Evolutionary conservation across 2,797 vertebrate genomes (phyloP), one percentile per base, ranked within the genome.

Genomic region (Podargus strigoides): DNA sequence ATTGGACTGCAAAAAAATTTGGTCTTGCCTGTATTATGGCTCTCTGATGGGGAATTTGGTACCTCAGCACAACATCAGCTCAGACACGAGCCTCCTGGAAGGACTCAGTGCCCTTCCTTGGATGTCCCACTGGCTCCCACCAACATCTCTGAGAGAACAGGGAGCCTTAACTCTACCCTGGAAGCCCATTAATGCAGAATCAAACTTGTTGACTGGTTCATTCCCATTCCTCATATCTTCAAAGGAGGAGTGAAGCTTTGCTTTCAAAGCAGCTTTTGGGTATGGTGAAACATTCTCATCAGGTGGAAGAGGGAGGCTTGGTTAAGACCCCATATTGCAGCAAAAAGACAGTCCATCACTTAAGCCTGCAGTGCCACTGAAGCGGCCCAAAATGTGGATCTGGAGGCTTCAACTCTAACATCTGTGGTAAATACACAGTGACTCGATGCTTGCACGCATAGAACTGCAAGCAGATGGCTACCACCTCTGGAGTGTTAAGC

Each of bases 361-460:
- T 26, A 82, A 82, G 74, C 14, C 55, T 0, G 0, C 0, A 0
- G 7, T 10, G 23, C 14, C 37, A 21, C 19, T 27, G 3, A 28
- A 27, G 30, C 0, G 1, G 18, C 41, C 30, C 3, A 4, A 66
- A 74, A 47, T 16, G 6, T 27, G 49, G 4, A 39, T 60, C 41
- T 89, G 69, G 27, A 77, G n/a, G 58, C 9, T 86, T 72, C 52
- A 30, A 10, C 27, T 62, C n/a, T 7, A 47, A 53, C 41, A 62
- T 81, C 77, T 79, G 53, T 6, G 0, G 18, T 9, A 50, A 85
- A 76, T 1, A 23, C 30, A 27, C 2, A 17, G 18, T 2, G 50
- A 75, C 26, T 14, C 3, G 4, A 68, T 0, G 6, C 2, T 90
- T 85, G 66, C 26, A 59, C 2, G 36, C 5, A 24, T 24, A 42